phyloP scores from a whole-genome alignment of 2,113 vertebrate genomes.

The Apodemus sylvaticus region DNA sequence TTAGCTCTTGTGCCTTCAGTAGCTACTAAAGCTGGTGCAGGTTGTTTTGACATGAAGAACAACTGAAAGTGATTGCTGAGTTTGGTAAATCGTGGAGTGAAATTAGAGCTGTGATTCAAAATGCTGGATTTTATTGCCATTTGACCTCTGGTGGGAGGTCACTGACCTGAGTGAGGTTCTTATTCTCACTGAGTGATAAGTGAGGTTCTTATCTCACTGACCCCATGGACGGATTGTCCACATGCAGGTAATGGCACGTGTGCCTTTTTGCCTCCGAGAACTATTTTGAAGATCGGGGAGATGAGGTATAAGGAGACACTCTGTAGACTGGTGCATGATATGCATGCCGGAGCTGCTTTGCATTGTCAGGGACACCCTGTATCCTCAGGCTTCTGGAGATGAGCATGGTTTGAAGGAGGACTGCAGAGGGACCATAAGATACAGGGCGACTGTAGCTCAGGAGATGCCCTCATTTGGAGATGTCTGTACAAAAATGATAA shows the following conservation, averaged over 20 bases:
- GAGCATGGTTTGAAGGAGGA: no score
- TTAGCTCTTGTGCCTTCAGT: background rate
- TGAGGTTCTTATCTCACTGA: background rate
- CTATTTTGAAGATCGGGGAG: background rate
- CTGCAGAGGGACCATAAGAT: background rate
- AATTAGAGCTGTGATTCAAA: background rate
- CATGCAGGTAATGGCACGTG: background rate
- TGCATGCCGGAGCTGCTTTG: background rate
- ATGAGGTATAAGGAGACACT: background rate
- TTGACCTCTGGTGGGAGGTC: background rate
- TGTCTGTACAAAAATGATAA: background rate
- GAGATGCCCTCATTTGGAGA: background rate
- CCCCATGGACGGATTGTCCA: background rate
- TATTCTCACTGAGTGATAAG: no score
- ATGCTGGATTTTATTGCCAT: background rate
- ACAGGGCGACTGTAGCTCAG: background rate
- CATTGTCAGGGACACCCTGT: background rate
- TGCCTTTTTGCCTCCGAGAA: background rate
- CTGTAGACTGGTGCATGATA: background rate
- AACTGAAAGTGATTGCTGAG: background rate
- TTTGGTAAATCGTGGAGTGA: background rate
- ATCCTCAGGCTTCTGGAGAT: background rate
- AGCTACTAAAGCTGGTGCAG: background rate
- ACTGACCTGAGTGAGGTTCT: no score
- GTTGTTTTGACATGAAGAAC: background rate